Evolutionary conservation across 2,113 vertebrate species (phyloP).

Genomic region (Tursiops truncatus): DNA sequence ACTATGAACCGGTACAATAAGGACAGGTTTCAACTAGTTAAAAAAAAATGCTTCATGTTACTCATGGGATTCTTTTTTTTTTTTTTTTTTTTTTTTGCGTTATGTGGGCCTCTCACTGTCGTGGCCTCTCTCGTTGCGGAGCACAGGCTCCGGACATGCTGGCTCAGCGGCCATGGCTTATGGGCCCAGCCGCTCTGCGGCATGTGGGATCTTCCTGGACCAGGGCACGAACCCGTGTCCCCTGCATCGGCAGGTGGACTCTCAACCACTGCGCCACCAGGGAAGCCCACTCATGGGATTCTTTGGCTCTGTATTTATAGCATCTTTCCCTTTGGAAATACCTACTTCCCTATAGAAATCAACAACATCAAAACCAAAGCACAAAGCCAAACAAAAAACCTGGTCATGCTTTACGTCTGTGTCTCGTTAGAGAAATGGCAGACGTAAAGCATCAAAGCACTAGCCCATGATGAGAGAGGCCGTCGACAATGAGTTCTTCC

Average conservation of each 20-base stretch:
- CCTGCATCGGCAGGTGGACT: too few relatives aligned
- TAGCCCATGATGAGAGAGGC: background rate
- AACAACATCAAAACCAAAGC: conserved; percentile 12
- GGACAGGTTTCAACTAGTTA: background rate
- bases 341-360: background rate
- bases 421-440: background rate
- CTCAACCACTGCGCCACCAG: too few relatives aligned
- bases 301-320: background rate
- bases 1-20: background rate
- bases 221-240: too few relatives aligned
- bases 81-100: too few relatives aligned
- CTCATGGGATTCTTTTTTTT: background rate
- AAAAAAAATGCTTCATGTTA: background rate
- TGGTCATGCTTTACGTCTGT: too few relatives aligned
- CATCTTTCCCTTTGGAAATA: background rate
- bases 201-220: too few relatives aligned
- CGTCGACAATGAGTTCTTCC: accelerated
- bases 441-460: background rate
- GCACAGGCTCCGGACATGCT: too few relatives aligned
- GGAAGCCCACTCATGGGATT: background rate
- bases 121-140: too few relatives aligned
- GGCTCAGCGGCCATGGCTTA: too few relatives aligned
- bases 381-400: background rate
- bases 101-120: too few relatives aligned
- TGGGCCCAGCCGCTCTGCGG: too few relatives aligned